Conservation (phyloP, 2,113 vertebrate species). For the Gavialis gangeticus region DNA sequence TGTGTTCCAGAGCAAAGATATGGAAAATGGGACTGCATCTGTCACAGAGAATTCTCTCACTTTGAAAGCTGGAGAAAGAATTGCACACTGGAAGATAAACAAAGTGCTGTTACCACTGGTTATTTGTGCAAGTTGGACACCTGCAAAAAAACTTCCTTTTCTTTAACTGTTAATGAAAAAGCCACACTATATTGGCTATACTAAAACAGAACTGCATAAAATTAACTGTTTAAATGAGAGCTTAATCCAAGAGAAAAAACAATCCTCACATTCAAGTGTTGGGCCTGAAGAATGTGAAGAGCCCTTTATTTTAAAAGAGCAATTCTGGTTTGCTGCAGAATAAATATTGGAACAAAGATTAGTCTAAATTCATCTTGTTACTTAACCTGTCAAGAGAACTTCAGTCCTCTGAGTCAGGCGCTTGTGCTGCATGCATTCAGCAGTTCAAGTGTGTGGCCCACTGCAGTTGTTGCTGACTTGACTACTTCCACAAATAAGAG, state of each 20-base stretch:
- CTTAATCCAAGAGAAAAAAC: neutral
- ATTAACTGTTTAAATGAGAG: neutral
- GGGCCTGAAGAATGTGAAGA: too few relatives aligned
- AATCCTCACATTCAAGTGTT: neutral
- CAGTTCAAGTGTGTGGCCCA: too few relatives aligned
- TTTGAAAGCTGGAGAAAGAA: slow-evolving; percentile 87
- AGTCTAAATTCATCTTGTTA: neutral
- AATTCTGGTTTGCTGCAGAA: too few relatives aligned
- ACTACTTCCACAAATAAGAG: too few relatives aligned
- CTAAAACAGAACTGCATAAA: neutral
- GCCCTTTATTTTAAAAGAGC: too few relatives aligned
- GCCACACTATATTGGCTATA: neutral
- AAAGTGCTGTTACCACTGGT: neutral
- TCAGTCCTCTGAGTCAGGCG: neutral
- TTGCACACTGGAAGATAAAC: slow-evolving; percentile 79
- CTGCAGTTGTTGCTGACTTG: too few relatives aligned
- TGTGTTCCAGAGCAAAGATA: slow-evolving; percentile 83
- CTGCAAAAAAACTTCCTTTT: neutral
- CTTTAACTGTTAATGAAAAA: neutral
- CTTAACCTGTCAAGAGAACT: neutral
- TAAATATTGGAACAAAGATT: too few relatives aligned
- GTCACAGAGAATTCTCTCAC: slow-evolving; percentile 87
- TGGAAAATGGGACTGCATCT: slow-evolving; percentile 83
- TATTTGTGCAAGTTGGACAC: neutral
- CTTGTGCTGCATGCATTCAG: neutral